Evolutionary conservation across 2,888 invertebrate species (phyloP).

Genomic region (Drosophila incognita): DNA sequence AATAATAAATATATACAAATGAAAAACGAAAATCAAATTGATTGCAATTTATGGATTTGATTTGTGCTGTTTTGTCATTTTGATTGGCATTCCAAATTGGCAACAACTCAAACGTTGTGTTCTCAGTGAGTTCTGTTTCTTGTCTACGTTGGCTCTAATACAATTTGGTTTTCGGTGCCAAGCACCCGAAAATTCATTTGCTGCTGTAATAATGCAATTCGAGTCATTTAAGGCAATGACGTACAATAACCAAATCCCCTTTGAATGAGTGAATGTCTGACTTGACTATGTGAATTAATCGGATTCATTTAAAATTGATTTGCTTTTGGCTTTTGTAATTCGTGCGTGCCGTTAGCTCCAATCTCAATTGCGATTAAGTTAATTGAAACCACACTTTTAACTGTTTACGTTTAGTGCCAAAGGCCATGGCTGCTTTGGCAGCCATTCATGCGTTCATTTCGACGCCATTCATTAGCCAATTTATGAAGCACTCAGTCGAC

Average conservation of each 20-base stretch:
- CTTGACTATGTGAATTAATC: slow-evolving; percentile 56
- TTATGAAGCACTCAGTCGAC: slow-evolving; percentile 43
- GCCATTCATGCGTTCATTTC: slow-evolving; percentile 47
- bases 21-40: slow-evolving; percentile 16
- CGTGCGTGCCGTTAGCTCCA: slow-evolving; percentile 44
- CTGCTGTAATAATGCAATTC: slow-evolving; percentile 20
- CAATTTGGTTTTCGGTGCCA: slow-evolving; percentile 41
- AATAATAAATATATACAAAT: background rate
- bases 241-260: slow-evolving; percentile 23
- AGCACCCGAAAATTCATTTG: slow-evolving; percentile 36
- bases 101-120: slow-evolving; percentile 49
- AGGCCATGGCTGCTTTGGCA: slow-evolving; percentile 21
- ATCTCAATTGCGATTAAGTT: slow-evolving; percentile 27
- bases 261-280: slow-evolving; percentile 25
- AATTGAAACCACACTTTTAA: slow-evolving; percentile 33
- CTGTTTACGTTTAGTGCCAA: slow-evolving; percentile 2
- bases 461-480: slow-evolving; percentile 48
- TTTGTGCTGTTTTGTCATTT: slow-evolving; percentile 72
- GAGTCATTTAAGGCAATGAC: slow-evolving; percentile 24
- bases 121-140: background rate
- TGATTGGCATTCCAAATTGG: slow-evolving; percentile 74
- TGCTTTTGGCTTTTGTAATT: slow-evolving; percentile 20
- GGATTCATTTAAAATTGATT: slow-evolving; percentile 35
- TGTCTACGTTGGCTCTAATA: slow-evolving; percentile 24
- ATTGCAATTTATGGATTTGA: slow-evolving; percentile 75